These are phyloP conservation scores for Acrobasis repandana DNA, from an alignment of 2,888 invertebrate species.

Conservation along the genomic window DNA sequence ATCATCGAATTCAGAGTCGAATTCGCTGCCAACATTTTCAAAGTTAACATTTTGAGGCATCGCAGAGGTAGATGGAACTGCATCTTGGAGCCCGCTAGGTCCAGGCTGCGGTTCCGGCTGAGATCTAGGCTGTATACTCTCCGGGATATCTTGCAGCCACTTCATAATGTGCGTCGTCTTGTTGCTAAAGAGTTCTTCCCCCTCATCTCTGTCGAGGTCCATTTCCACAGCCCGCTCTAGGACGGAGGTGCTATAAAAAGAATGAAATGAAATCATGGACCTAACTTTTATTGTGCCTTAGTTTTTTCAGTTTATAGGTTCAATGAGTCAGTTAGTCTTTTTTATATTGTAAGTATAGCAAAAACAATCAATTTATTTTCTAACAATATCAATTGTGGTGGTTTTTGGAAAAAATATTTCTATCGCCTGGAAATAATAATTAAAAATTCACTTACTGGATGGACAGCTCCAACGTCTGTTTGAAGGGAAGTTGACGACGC, in stretches of 20 bases:
- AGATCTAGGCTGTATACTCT: not conserved
- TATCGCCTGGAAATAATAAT: too few relatives aligned
- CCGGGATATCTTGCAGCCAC: slow-evolving; percentile 9
- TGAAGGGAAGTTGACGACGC: too few relatives aligned
- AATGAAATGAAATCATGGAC: not conserved
- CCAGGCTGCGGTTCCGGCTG: not conserved
- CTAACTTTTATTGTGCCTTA: not conserved
- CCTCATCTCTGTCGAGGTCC: slow-evolving; percentile 7
- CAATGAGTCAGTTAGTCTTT: too few relatives aligned
- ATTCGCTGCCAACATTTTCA: slow-evolving; percentile 9
- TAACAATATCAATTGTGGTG: too few relatives aligned
- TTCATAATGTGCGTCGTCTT: slow-evolving; percentile 11
- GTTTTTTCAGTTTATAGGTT: too few relatives aligned
- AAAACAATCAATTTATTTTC: too few relatives aligned
- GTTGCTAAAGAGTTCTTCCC: not conserved
- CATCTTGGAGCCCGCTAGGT: not conserved
- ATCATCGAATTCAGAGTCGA: slow-evolving; percentile 8
- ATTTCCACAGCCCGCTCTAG: slow-evolving; percentile 8
- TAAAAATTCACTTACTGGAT: too few relatives aligned
- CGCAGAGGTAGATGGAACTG: not conserved
- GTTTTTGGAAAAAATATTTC: too few relatives aligned
- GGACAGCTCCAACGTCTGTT: too few relatives aligned
- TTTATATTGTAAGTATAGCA: too few relatives aligned
- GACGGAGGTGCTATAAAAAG: slow-evolving; percentile 2
- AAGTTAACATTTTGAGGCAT: not conserved